A percentile compares a stretch with the other conserved stretches of the same genome.
Evolutionary conservation across 2,888 invertebrate species (phyloP).

Genomic region (Noctua fimbriata): DNA sequence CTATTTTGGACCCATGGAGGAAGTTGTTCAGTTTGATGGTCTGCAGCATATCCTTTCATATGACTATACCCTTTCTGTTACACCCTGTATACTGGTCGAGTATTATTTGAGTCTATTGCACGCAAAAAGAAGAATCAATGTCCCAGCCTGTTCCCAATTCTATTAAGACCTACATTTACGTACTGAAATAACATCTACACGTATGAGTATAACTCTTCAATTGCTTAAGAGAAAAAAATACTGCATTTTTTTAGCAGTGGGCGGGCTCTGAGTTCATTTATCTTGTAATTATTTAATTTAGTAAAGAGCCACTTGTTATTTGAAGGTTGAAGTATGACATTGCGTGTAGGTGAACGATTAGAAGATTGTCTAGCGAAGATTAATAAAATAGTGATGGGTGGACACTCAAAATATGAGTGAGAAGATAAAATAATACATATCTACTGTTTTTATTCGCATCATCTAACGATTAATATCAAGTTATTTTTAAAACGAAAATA

Average conservation of each 20-base stretch:
- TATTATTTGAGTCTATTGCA: too few relatives aligned
- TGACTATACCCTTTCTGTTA: too few relatives aligned
- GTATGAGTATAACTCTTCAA: not conserved
- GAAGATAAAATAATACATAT: constrained; percentile 5
- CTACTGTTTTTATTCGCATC: not conserved
- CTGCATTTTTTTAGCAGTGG: constrained; percentile 32
- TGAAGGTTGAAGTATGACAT: constrained; percentile 50
- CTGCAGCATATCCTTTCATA: too few relatives aligned
- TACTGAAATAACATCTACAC: not conserved
- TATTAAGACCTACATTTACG: not conserved
- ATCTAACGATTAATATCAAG: constrained; percentile 5
- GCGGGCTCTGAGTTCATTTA: constrained; percentile 26
- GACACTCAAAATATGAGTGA: constrained; percentile 14
- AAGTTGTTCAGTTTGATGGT: too few relatives aligned
- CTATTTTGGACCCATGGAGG: too few relatives aligned
- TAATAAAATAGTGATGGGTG: constrained; percentile 35
- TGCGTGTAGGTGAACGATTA: constrained; percentile 48
- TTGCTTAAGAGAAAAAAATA: constrained; percentile 19
- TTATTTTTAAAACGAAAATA: not conserved
- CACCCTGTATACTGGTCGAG: too few relatives aligned
- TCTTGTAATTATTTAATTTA: constrained; percentile 44
- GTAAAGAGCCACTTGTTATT: constrained; percentile 12
- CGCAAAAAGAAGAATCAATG: too few relatives aligned
- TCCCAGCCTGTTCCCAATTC: not conserved
- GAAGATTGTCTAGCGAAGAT: constrained; percentile 19